Evolutionary conservation across 1,140 invertebrate genomes (phyloP).

Genomic region (Drosophila serrata): DNA sequence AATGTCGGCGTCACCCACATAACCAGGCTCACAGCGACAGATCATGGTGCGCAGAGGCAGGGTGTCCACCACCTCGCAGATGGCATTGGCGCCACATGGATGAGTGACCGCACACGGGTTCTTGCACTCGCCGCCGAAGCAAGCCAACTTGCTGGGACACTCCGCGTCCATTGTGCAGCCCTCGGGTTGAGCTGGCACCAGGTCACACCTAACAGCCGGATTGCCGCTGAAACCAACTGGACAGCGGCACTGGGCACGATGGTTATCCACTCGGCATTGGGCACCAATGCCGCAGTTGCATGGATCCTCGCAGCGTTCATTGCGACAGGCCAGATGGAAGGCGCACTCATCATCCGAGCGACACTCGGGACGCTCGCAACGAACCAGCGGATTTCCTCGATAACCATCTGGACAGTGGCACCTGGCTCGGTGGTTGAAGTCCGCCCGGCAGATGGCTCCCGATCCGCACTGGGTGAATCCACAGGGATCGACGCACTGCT

Average conservation of each 20-base stretch:
- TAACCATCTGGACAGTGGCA: constrained; percentile 93
- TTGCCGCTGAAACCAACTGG: constrained; percentile 93
- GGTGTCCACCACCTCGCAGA: constrained; percentile 93
- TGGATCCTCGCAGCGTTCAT: constrained; percentile 91
- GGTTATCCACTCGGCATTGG: constrained; percentile 91
- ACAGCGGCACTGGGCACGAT: constrained; percentile 92
- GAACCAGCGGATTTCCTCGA: constrained; percentile 90
- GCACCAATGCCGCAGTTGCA: constrained; percentile 91
- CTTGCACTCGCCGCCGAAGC: constrained; percentile 92
- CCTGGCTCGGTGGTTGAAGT: constrained; percentile 90
- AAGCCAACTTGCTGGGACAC: constrained; percentile 93
- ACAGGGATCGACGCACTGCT: constrained; percentile 93
- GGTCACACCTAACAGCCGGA: constrained; percentile 89
- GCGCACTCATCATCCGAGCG: constrained; percentile 90
- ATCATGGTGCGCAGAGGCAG: constrained; percentile 94
- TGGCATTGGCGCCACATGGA: constrained; percentile 92
- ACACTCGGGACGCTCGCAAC: constrained; percentile 93
- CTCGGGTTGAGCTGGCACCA: constrained; percentile 87
- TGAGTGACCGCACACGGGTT: constrained; percentile 92
- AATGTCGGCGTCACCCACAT: constrained; percentile 93
- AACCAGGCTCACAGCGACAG: constrained; percentile 93
- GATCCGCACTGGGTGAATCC: constrained; percentile 92
- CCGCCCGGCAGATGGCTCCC: constrained; percentile 91
- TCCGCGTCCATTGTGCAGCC: constrained; percentile 94
- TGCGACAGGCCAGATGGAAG: constrained; percentile 90